Conservation (phyloP, 30 jellyfish, hydroid and myxozoan genomes). For the Aurelia sp. region DNA sequence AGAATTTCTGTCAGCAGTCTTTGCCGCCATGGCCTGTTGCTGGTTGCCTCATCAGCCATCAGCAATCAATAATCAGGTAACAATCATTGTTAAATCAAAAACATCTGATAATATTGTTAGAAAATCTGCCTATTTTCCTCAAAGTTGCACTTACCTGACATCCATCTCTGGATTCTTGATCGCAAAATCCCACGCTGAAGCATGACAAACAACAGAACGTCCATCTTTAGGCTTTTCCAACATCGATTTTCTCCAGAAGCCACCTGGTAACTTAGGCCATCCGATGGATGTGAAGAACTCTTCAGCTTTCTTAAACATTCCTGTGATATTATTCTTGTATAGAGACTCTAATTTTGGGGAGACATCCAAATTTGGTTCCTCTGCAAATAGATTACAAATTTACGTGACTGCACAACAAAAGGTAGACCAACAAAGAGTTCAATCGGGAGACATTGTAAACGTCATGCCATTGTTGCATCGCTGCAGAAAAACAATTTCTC, state of each 20-base stretch:
- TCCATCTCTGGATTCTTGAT: conserved; percentile 64
- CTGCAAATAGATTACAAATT: conserved; percentile 5
- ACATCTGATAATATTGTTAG: no score
- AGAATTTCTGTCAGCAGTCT: no score
- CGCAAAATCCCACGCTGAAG: conserved; percentile 98
- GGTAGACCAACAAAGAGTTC: no score
- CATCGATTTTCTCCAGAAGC: conserved; percentile 91
- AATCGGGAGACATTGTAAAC: no score
- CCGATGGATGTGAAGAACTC: conserved; percentile 92
- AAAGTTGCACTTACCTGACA: conserved; percentile 67
- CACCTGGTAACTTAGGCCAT: conserved; percentile 82
- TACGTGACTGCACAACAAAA: no score
- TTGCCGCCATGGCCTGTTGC: no score
- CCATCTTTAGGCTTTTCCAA: conserved; percentile 86
- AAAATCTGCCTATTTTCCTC: no score
- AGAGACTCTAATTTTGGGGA: conserved; percentile 63
- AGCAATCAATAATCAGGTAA: no score
- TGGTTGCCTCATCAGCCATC: no score
- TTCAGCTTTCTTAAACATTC: conserved; percentile 90
- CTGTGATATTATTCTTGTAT: conserved; percentile 48
- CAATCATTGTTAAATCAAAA: no score
- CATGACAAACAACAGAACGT: conserved; percentile 89
- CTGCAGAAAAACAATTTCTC: no score
- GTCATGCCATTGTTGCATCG: no score
- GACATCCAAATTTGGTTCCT: conserved; percentile 81